Base-by-base conservation (phyloP, 1,140 invertebrate species). In the Notospermus geniculatus region DNA sequence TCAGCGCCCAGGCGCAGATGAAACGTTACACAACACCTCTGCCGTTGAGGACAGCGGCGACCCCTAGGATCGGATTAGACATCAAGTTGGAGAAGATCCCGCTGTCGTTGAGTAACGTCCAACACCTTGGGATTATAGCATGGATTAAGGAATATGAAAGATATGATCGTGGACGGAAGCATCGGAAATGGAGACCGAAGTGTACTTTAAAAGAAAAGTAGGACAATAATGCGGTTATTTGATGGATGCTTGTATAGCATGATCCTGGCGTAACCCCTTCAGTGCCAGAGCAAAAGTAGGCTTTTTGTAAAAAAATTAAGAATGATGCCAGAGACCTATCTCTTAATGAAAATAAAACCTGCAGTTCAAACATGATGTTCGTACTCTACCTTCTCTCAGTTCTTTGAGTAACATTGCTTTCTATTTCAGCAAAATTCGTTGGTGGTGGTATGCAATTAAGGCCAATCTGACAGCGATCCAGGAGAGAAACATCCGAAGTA, bases 361-460 rank as follows among this genome's bases (percentile, higher is more conserved):
- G n/a, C n/a, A n/a, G n/a, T n/a, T n/a, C n/a, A n/a, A n/a, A n/a
- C n/a, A n/a, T n/a, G n/a, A n/a, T 43, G 19, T 43, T 43, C 39
- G 19, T 43, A 43, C 11, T 43, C 39, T 43, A 13, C 11, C 11
- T 43, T 13, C 11, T 13, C 19, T 19, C 11, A 11, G 19, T 50
- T 27, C n/a, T 50, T 50, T 27, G n/a, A 7, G 4, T 27, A n/a
- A 7, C n/a, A 55, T 28, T 55, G 5, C 29, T 28, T 32, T 4
- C 11, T n/a, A 28, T 27, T 28, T 58, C 68, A 83, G 78, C 81
- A 84, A 90, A 4, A 85, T 82, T 65, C 82, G 84, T 58, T 97
- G 95, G 95, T 98, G 95, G 95, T 84, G 86, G 59, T 97, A 95
- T 83, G 90, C 90, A 17, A 87, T 89, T 15, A 82, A 86, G 58